Conservation (phyloP, 2,888 invertebrate genomes). For the Eulithis testata region DNA sequence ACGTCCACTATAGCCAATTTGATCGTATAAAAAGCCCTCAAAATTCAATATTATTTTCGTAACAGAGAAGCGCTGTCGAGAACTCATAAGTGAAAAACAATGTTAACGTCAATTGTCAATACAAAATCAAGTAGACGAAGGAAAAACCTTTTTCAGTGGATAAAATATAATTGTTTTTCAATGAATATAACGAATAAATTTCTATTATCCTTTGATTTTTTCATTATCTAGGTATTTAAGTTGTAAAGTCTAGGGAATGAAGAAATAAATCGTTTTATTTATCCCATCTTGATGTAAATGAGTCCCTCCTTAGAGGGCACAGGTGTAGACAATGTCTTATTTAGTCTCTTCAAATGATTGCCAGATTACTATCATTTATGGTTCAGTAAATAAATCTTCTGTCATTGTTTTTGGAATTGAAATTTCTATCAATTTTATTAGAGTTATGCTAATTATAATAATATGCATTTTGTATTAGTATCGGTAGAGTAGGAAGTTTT, state of each 20-base stretch:
- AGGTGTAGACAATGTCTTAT: constrained; percentile 31
- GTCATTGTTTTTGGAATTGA: too few relatives aligned
- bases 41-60: neutral
- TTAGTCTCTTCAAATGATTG: constrained; percentile 18
- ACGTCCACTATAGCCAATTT: neutral
- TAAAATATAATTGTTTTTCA: neutral
- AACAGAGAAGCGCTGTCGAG: neutral
- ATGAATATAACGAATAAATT: too few relatives aligned
- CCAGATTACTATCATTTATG: constrained; percentile 8
- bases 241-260: neutral
- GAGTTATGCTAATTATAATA: too few relatives aligned
- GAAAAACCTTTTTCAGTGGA: constrained; percentile 3
- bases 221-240: too few relatives aligned
- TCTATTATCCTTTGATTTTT: too few relatives aligned
- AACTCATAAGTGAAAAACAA: constrained; percentile 19
- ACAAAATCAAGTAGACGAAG: constrained; percentile 9
- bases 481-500: too few relatives aligned
- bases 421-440: too few relatives aligned
- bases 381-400: constrained; percentile 13
- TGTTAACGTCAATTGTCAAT: constrained; percentile 21
- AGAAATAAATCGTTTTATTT: constrained; percentile 4
- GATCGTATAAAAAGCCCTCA: neutral
- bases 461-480: too few relatives aligned
- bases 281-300: constrained; percentile 23
- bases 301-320: constrained; percentile 15